A percentile compares a stretch with the other conserved stretches of the same genome.
These are phyloP conservation scores for Oxycera nigricornis DNA, from an alignment of 2,888 invertebrate species.

Conservation along the genomic window DNA sequence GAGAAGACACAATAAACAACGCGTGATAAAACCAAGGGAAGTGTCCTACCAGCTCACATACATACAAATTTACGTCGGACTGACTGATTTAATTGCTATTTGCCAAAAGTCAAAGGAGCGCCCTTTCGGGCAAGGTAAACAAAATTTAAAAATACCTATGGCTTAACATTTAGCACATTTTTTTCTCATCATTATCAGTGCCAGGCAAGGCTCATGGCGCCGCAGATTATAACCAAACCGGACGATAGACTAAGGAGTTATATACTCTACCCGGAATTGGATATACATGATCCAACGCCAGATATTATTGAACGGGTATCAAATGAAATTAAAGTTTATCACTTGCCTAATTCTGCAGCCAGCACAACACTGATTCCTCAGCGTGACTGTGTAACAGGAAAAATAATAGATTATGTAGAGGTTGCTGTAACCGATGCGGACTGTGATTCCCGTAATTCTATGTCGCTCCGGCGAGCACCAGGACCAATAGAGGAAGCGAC, in stretches of 20 bases:
- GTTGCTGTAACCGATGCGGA: constrained; percentile 67
- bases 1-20: no score
- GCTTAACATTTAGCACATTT: no score
- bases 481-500: constrained; percentile 73
- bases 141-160: no score
- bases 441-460: constrained; percentile 74
- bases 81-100: no score
- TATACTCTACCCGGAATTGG: constrained; percentile 57
- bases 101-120: no score
- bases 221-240: constrained; percentile 35
- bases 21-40: no score
- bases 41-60: no score
- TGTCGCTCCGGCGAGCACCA: constrained; percentile 82
- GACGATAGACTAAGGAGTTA: constrained; percentile 53
- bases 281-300: constrained; percentile 58
- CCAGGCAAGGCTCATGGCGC: no score
- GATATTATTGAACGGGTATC: constrained; percentile 55
- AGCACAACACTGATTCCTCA: constrained; percentile 58
- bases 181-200: no score
- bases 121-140: no score
- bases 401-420: constrained; percentile 74
- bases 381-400: constrained; percentile 78
- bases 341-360: constrained; percentile 48
- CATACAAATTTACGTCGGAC: no score
- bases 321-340: constrained; percentile 40